Conservation (phyloP, 1,140 invertebrate genomes). For the Anoplophora glabripennis region DNA sequence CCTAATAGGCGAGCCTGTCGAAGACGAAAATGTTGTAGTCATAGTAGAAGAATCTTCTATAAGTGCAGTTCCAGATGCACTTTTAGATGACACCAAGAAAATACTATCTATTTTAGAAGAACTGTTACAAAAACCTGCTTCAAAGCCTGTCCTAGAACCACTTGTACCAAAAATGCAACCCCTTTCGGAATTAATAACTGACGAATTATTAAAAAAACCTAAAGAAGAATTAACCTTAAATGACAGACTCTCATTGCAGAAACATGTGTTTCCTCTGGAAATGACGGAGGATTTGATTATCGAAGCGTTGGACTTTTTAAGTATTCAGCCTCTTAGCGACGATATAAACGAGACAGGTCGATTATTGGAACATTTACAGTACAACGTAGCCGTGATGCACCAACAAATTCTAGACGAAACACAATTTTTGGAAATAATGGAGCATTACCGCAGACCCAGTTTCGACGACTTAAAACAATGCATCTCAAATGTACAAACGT, state of each 20-base stretch:
- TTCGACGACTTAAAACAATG: conserved; percentile 38
- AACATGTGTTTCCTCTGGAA: conserved; percentile 35
- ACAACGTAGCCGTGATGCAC: conserved; percentile 42
- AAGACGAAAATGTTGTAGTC: conserved; percentile 30
- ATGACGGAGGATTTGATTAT: conserved; percentile 38
- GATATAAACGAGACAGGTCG: conserved; percentile 22
- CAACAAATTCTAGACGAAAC: conserved; percentile 39
- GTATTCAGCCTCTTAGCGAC: conserved; percentile 16
- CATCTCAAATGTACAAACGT: conserved; percentile 35
- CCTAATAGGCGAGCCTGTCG: conserved; percentile 13
- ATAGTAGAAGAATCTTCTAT: conserved; percentile 36
- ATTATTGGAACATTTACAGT: conserved; percentile 36
- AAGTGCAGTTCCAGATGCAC: conserved; percentile 27
- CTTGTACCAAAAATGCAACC: conserved; percentile 26
- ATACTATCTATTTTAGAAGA: conserved; percentile 24
- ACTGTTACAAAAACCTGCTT: conserved; percentile 11
- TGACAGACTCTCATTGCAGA: conserved; percentile 28
- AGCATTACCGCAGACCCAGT: conserved; percentile 20
- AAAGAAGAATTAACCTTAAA: conserved; percentile 33
- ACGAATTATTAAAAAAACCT: conserved; percentile 25
- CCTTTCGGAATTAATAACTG: conserved; percentile 28
- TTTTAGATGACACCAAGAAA: conserved; percentile 33
- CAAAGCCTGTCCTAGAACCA: conserved; percentile 20
- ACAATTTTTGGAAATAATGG: conserved; percentile 11
- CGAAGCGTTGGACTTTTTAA: conserved; percentile 32